Evolutionary conservation across 2,888 invertebrate genomes (phyloP).

Genomic region (Gnatocerus cornutus): DNA sequence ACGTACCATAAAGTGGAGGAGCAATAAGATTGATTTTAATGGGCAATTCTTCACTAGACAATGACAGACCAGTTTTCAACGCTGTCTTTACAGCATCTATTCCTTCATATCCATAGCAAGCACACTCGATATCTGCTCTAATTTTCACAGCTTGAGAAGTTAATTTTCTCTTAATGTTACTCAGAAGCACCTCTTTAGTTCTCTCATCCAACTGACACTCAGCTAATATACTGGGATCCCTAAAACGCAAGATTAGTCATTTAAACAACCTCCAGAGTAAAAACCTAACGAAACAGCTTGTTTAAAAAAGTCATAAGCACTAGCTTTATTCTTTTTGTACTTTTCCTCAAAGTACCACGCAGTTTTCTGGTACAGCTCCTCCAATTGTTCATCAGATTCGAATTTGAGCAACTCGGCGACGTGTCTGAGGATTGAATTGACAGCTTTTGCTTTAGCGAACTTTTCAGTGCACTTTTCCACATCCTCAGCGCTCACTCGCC

Average conservation of each 20-base stretch:
- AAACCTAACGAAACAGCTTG: conserved; percentile 83
- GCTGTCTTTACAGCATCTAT: conserved; percentile 98
- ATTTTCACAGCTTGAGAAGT: conserved; percentile 99
- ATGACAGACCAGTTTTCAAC: conserved; percentile 88
- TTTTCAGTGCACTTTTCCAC: conserved; percentile 98
- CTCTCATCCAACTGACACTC: conserved; percentile 96
- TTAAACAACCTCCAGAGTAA: conserved; percentile 10
- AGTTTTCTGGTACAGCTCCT: conserved; percentile 95
- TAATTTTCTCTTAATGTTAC: conserved; percentile 95
- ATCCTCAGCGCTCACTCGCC: conserved; percentile 98
- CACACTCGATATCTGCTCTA: conserved; percentile 93
- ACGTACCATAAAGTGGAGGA: conserved; percentile 87
- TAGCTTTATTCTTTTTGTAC: conserved; percentile 94
- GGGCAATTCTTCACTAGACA: conserved; percentile 94
- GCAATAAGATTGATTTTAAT: conserved; percentile 99
- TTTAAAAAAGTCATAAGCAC: conserved; percentile 98
- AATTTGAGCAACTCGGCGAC: conserved; percentile 96
- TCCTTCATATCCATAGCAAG: conserved; percentile 97
- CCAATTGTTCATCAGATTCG: conserved; percentile 92
- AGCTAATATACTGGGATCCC: conserved; percentile 94
- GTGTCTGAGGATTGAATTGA: conserved; percentile 97
- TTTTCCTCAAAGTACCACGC: conserved; percentile 99
- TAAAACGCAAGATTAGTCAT: conserved; percentile 66
- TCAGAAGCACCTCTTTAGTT: conserved; percentile 92
- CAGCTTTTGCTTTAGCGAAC: conserved; percentile 98